Conservation (phyloP, 2,113 vertebrate species). For the Chrysemys picta region DNA sequence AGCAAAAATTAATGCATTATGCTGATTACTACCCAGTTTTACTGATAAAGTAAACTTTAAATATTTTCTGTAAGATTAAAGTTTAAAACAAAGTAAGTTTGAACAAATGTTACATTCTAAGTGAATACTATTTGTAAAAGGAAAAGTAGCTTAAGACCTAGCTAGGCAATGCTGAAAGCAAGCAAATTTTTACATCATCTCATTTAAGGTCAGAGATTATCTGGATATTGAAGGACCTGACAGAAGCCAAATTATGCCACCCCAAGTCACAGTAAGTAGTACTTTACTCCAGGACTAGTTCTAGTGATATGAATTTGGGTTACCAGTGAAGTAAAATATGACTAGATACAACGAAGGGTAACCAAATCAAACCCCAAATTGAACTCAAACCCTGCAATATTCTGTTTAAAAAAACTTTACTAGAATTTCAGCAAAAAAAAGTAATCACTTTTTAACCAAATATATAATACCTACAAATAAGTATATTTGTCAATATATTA, state of each 20-base stretch:
- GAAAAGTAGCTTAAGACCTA: not conserved
- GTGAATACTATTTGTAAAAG: not conserved
- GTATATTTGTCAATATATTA: not conserved
- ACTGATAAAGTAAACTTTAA: not conserved
- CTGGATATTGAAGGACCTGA: not conserved
- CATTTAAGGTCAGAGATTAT: not conserved
- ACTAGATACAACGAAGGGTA: not conserved
- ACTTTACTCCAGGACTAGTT: not conserved
- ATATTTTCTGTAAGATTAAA: not conserved
- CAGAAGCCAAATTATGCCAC: not conserved
- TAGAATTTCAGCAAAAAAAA: too few species aligned
- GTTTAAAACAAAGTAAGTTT: not conserved
- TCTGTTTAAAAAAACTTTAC: not conserved
- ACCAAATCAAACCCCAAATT: not conserved
- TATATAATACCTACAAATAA: not conserved
- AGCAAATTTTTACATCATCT: not conserved
- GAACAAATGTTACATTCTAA: not conserved
- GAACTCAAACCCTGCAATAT: not conserved
- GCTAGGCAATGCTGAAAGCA: not conserved
- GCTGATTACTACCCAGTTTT: not conserved
- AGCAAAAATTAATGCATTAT: not conserved
- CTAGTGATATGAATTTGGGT: not conserved
- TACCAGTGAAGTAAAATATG: not conserved
- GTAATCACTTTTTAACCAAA: fast-evolving
- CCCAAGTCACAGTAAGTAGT: not conserved